phyloP scores from a whole-genome alignment of 1,140 invertebrate genomes.

The Drosophila dunni region DNA sequence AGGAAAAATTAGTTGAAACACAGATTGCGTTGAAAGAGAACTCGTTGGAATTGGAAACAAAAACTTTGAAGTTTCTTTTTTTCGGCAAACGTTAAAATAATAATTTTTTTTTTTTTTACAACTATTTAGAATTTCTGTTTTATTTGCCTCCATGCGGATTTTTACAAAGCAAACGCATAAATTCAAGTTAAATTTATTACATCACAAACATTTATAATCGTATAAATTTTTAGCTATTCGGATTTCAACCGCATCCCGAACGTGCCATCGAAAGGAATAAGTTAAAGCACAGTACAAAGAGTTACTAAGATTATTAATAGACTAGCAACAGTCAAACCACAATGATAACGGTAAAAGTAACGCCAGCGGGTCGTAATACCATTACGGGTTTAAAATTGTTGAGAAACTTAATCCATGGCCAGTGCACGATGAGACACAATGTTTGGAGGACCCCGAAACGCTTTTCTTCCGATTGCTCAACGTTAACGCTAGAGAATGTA shows the following conservation, averaged over 20 bases:
- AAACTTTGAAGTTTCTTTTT: slow-evolving; percentile 12
- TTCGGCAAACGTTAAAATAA: slow-evolving; percentile 14
- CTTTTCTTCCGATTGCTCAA: slow-evolving; percentile 21
- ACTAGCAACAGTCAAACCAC: not conserved
- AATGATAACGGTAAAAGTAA: not conserved
- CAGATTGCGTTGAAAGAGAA: slow-evolving; percentile 16
- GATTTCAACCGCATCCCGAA: not conserved
- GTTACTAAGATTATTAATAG: not conserved
- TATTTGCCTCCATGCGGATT: slow-evolving; percentile 16
- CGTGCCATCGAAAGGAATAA: not conserved
- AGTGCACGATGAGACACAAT: not conserved
- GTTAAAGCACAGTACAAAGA: not conserved
- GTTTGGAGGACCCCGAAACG: not conserved
- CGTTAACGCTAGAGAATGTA: slow-evolving; percentile 67
- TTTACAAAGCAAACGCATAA: slow-evolving; percentile 4
- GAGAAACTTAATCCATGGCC: not conserved
- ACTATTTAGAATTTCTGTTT: slow-evolving; percentile 15
- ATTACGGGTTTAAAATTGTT: not conserved
- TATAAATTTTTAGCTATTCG: not conserved
- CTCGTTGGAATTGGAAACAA: not conserved
- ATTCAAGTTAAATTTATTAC: slow-evolving; percentile 16
- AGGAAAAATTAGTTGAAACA: not conserved
- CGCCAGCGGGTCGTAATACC: not conserved
- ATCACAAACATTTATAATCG: not conserved
- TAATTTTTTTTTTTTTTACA: slow-evolving; percentile 1